A percentile compares a stretch with the other conserved stretches of the same genome.
These are phyloP conservation scores for Fundulus diaphanus DNA, from an alignment of 2,797 vertebrate species.

Conservation along the genomic window DNA sequence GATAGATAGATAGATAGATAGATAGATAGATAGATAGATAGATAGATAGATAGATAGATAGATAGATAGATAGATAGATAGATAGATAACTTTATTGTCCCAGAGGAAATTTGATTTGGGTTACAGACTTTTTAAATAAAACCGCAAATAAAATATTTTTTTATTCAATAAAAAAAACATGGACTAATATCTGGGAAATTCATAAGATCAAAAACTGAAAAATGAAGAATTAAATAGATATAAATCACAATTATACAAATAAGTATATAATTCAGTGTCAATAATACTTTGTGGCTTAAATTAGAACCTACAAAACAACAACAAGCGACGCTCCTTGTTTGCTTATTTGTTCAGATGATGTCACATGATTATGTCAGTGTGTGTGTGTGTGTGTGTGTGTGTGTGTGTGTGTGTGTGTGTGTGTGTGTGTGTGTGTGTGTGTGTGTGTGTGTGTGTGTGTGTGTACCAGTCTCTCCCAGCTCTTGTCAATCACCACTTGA, in stretches of 20 bases:
- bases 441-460: background rate
- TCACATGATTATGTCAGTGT: conserved; percentile 7
- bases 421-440: conserved; percentile 18
- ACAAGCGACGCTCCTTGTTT: conserved; percentile 2
- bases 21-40: no score
- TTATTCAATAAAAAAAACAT: background rate
- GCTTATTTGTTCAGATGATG: conserved; percentile 2
- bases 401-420: background rate
- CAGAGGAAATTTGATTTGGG: no score
- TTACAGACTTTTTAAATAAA: no score
- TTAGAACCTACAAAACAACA: background rate
- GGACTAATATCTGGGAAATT: background rate
- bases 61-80: no score
- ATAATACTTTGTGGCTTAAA: no score
- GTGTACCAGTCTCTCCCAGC: conserved; percentile 63
- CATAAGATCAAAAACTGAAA: background rate
- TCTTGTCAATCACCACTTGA: conserved; percentile 74
- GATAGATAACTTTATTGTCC: no score
- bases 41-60: no score
- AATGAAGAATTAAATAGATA: background rate
- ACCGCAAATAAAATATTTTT: background rate
- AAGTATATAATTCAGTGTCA: background rate
- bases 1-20: no score
- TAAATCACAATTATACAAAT: background rate
- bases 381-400: background rate